phyloP scores from a whole-genome alignment of 64 coral and sea anemone species.

The Pocillopora verrucosa region DNA sequence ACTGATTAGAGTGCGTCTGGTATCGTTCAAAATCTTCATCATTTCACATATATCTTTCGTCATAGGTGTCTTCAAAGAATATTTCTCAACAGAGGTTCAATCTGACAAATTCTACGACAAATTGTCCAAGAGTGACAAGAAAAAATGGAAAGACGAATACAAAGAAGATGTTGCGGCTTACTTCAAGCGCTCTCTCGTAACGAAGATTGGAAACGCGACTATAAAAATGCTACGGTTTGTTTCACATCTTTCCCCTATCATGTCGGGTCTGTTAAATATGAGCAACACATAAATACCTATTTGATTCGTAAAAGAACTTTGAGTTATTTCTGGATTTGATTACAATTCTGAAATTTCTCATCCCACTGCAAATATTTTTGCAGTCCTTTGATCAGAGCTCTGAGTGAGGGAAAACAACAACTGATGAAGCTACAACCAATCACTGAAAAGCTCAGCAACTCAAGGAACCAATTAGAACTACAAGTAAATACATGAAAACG shows the following conservation, averaged over 20 bases:
- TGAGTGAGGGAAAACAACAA: too few relatives aligned
- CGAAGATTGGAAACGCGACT: conserved; percentile 51
- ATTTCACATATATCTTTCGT: background rate
- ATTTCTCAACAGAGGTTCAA: background rate
- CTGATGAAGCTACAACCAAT: too few relatives aligned
- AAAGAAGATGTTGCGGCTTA: conserved; percentile 37
- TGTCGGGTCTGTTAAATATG: background rate
- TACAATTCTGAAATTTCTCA: too few relatives aligned
- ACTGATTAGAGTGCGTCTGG: too few relatives aligned
- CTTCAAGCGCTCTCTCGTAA: conserved; percentile 40
- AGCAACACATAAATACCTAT: too few relatives aligned
- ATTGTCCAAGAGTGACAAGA: conserved; percentile 11
- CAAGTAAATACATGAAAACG: conserved; percentile 37
- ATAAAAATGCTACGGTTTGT: conserved; percentile 57
- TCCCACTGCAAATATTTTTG: too few relatives aligned
- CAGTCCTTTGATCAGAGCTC: too few relatives aligned
- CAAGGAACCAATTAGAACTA: too few relatives aligned
- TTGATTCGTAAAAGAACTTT: background rate
- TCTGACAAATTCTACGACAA: background rate
- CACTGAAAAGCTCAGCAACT: too few relatives aligned
- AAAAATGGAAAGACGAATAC: conserved; percentile 47
- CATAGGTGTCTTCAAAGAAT: conserved; percentile 10
- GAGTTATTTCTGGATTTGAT: too few relatives aligned
- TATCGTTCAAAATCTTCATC: background rate
- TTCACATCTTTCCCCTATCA: background rate